Evolutionary conservation across 2,113 vertebrate genomes (phyloP).

Genomic region (Elephantulus edwardii): DNA sequence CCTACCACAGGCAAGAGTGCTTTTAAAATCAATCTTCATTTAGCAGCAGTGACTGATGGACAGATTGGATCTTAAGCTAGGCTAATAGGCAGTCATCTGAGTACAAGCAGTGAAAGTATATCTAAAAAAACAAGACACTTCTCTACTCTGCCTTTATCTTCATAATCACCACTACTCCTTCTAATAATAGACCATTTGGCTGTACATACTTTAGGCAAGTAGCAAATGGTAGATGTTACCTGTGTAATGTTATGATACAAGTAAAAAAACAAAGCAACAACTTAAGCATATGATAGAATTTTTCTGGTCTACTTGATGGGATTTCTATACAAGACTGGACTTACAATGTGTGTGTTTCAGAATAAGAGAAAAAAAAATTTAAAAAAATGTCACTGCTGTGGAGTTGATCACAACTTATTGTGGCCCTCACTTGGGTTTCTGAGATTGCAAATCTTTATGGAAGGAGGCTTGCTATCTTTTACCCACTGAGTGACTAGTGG

Average conservation of each 20-base stretch:
- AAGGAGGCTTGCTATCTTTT: no score
- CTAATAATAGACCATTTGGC: background rate
- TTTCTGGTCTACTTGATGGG: background rate
- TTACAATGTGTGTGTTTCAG: background rate
- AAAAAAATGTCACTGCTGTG: no score
- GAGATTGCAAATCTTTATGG: no score
- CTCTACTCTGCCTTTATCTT: background rate
- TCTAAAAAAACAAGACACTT: background rate
- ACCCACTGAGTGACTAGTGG: no score
- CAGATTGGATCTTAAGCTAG: background rate
- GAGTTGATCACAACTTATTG: no score
- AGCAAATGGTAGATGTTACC: background rate
- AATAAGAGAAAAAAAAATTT: no score
- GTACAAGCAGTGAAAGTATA: background rate
- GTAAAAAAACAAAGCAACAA: background rate
- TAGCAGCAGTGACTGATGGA: background rate
- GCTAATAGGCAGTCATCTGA: background rate
- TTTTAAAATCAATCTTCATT: background rate
- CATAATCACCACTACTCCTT: background rate
- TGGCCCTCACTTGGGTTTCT: no score
- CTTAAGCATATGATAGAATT: background rate
- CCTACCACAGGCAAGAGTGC: background rate
- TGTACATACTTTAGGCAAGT: background rate
- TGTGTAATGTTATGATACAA: background rate
- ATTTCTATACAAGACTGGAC: background rate